Evolutionary conservation across 2,888 invertebrate species (phyloP), one percentile per base, ranked within the genome.

Genomic region (Drosophila nigricruria): DNA sequence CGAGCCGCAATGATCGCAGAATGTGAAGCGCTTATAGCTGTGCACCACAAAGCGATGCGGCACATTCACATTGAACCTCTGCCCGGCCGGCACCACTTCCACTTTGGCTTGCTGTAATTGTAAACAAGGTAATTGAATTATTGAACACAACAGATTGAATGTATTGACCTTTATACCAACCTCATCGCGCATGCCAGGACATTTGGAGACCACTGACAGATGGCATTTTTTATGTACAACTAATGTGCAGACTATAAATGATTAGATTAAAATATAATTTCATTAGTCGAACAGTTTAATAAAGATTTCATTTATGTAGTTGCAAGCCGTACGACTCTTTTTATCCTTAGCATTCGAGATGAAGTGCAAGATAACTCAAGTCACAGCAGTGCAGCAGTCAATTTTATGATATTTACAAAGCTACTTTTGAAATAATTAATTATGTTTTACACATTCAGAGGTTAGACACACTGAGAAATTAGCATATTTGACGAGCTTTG

Each of bases 141-240:
- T 57, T 34, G 43, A 23, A 5, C 30, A 5, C 23, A 25, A 8
- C 30, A 3, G 14, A 23, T 12, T 20, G 8, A 0, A 57, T 43
- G 20, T 20, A 20, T 36, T 43, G 12, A 23, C 16, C 38, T 50
- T 20, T 9, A 4, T 30, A 70, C 76, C 89, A 79, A 93, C 96
- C 95, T 96, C 96, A 92, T 97, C 97, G 93, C 97, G 98, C 96
- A 98, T 98, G 79, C 99, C 99, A 64, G 99, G 99, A 94, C 99
- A 99, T 94, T 98, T 98, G 91, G 99, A 99, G 90, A 99, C 98
- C 82, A 99, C 98, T 77, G 96, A 96, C 89, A 96, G 96, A 94
- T 99, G 99, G 93, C 99, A 99, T 92, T 99, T 95, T 93, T 99
- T 99, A 95, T 99, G 99, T 79, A 99, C 99, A 91, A 99, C 99